These are phyloP conservation scores for Galleria mellonella DNA, from an alignment of 1,140 invertebrate species.

Conservation along the genomic window DNA sequence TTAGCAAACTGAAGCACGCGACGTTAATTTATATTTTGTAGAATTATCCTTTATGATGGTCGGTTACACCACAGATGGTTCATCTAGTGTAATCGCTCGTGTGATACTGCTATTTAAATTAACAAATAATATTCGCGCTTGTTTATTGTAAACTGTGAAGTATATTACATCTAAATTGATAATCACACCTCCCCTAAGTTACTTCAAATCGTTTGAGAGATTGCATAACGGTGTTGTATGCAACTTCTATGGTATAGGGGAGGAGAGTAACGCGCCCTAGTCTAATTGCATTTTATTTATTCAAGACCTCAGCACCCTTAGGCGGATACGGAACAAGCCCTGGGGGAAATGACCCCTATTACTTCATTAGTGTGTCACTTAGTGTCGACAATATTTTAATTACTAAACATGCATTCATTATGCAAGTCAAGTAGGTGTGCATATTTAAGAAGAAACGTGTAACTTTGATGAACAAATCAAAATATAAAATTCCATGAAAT, in stretches of 20 bases:
- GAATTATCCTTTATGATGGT: constrained; percentile 25
- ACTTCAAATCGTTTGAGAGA: constrained; percentile 19
- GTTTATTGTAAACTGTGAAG: constrained; percentile 6
- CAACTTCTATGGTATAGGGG: constrained; percentile 17
- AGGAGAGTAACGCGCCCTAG: constrained; percentile 26
- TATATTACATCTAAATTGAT: constrained; percentile 34
- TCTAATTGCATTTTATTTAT: constrained; percentile 68
- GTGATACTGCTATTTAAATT: constrained; percentile 18
- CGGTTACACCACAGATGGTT: constrained; percentile 28
- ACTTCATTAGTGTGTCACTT: constrained; percentile 42
- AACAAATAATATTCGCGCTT: not conserved
- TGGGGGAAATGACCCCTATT: constrained; percentile 21
- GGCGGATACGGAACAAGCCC: constrained; percentile 24
- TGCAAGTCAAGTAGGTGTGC: too few species aligned
- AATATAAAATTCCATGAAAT: too few species aligned
- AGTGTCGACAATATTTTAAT: constrained; percentile 4
- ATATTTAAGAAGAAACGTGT: too few species aligned
- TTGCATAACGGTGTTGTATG: constrained; percentile 39
- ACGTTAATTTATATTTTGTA: constrained; percentile 33
- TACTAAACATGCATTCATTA: too few species aligned
- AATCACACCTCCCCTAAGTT: constrained; percentile 26
- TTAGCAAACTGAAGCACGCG: constrained; percentile 36
- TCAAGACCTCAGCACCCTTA: constrained; percentile 39
- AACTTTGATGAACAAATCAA: too few species aligned
- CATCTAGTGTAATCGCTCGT: constrained; percentile 32